Percentiles rank a stretch among this genome's conserved stretches.
Conservation (phyloP, 2,888 invertebrate genomes). For the Drosophila neotestacea region DNA sequence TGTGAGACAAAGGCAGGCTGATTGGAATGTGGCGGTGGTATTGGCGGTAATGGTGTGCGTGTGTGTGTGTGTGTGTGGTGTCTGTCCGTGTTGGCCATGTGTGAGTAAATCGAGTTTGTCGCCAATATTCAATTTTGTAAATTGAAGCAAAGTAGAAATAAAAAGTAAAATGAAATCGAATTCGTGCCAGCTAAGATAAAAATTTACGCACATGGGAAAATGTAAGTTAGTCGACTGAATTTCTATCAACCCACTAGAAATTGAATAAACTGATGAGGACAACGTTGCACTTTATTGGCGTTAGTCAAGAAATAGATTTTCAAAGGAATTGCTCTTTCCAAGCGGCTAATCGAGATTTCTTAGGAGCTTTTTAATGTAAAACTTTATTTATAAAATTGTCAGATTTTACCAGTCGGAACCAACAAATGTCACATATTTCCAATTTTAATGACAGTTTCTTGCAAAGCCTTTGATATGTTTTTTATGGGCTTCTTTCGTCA, state of each 20-base stretch:
- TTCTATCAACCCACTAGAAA: slow-evolving; percentile 34
- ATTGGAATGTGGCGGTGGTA: slow-evolving; percentile 1
- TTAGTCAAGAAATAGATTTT: background rate
- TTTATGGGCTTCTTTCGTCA: background rate
- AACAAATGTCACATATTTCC: slow-evolving; percentile 32
- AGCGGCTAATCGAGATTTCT: slow-evolving; percentile 7
- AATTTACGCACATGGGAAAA: slow-evolving; percentile 51
- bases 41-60: background rate
- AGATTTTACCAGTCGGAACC: background rate
- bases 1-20: slow-evolving; percentile 62
- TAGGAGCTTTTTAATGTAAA: background rate
- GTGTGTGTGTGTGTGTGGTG: background rate
- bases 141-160: slow-evolving; percentile 73
- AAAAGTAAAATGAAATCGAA: slow-evolving; percentile 60
- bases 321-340: background rate
- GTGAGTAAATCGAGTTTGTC: slow-evolving; percentile 73
- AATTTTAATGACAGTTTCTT: slow-evolving; percentile 30
- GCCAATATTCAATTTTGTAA: slow-evolving; percentile 80
- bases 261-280: slow-evolving; percentile 36
- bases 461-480: background rate
- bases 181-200: slow-evolving; percentile 55
- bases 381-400: background rate
- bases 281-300: slow-evolving; percentile 18
- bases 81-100: slow-evolving; percentile 25
- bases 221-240: slow-evolving; percentile 7